Conservation (phyloP, 2,113 vertebrate species). For the Thomomys bottae region DNA sequence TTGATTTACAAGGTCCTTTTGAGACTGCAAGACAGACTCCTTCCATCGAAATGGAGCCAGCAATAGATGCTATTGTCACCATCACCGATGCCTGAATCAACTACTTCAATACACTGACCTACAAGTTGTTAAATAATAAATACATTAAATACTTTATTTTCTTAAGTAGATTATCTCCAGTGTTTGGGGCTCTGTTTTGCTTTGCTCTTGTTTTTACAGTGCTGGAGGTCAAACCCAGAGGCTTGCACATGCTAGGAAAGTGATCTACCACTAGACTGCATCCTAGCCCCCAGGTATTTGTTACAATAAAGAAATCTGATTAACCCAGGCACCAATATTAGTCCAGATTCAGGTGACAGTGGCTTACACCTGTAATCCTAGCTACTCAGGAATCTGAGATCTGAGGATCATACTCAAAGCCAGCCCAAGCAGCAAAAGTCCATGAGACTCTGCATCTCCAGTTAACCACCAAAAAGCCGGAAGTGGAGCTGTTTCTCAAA, state of each 20-base stretch:
- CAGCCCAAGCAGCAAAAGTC: no score
- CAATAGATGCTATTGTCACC: conserved; percentile 96
- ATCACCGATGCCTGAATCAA: conserved; percentile 93
- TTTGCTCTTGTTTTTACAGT: not conserved
- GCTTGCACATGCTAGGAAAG: not conserved
- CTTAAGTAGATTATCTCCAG: not conserved
- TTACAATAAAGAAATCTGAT: not conserved
- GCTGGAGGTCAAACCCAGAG: not conserved
- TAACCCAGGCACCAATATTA: not conserved
- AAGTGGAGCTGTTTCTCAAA: no score
- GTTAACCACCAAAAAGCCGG: no score
- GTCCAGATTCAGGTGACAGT: no score
- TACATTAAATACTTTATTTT: not conserved
- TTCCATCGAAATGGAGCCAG: conserved; percentile 97
- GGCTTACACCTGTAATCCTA: no score
- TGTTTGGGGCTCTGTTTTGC: not conserved
- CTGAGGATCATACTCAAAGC: no score
- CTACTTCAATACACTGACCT: conserved; percentile 85
- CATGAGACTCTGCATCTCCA: no score
- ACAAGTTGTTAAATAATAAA: conserved; percentile 29
- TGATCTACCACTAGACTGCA: not conserved
- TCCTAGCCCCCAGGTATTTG: not conserved
- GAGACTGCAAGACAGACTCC: conserved; percentile 99
- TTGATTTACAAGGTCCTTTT: conserved; percentile 94
- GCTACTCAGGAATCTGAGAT: no score